Evolutionary conservation across 2,888 invertebrate species (phyloP), one percentile per base, ranked within the genome.

Genomic region (Lasioglossum zephyrum): DNA sequence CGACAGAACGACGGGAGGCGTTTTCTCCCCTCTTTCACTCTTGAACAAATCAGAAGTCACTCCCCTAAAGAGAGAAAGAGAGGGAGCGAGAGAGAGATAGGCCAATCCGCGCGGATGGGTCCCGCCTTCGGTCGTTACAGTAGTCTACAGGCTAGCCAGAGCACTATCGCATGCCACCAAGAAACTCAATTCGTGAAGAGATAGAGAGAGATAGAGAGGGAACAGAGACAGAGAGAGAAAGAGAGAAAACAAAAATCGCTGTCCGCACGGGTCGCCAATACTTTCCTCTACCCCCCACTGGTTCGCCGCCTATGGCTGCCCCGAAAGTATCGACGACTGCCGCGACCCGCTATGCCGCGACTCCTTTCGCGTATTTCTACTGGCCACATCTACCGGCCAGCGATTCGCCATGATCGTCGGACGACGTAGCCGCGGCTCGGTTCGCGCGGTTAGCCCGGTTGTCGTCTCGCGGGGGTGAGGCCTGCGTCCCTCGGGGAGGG

Each of bases 141-240:
- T 79, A 81, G 70, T 89, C 90, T 91, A 90, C 89, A 85, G 85
- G 53, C 90, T 90, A 92, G 85, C 88, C 90, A 93, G 91, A 93
- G 90, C 89, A 92, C 91, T 93, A 92, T 92, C 91, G 90, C 93
- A 93, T 93, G 93, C 93, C 92, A 89, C 91, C 93, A 93, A 93
- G 91, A 92, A 93, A 92, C 91, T 90, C 90, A 88, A 87, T 92
- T 88, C 88, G 81, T 84, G 81, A 88, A 78, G 84, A 87, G 77
- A 88, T 76, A 84, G 75, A 77, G 80, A 85, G 31, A 88, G 78
- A 85, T 41, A 83, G 80, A 87, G 9, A 83, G 41, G 41, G 41
- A 69, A 80, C 39, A 79, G 72, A 85, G 31, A 84, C 18, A 89
- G 77, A 80, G 72, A 87, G 85, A 88, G 69, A 88, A 57, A 88